These are phyloP conservation scores for Mamestra configurata DNA, from an alignment of 1,140 invertebrate genomes.

Conservation along the genomic window DNA sequence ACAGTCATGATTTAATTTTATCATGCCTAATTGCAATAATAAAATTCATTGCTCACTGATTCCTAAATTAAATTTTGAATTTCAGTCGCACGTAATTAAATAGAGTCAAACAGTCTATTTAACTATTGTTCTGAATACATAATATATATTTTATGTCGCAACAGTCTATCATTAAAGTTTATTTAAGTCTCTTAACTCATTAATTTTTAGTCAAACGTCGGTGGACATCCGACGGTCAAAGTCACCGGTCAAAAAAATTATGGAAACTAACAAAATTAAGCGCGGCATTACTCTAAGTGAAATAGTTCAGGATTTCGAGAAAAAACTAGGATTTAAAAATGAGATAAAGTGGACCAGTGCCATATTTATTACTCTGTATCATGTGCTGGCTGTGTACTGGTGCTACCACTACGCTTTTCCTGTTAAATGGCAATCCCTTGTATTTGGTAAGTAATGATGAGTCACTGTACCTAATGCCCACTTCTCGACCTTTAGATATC, in stretches of 20 bases:
- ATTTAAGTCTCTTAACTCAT: background rate
- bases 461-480: background rate
- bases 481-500: background rate
- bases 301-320: constrained; percentile 73
- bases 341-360: constrained; percentile 79
- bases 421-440: constrained; percentile 79
- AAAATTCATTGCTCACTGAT: background rate
- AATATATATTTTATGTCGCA: background rate
- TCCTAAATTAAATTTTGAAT: constrained; percentile 18
- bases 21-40: background rate
- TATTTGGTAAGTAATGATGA: constrained; percentile 72
- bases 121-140: constrained; percentile 18
- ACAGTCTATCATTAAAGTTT: background rate
- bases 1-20: constrained; percentile 23
- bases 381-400: constrained; percentile 77
- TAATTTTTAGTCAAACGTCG: background rate
- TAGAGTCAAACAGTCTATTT: constrained; percentile 1
- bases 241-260: constrained; percentile 41
- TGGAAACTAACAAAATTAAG: constrained; percentile 60
- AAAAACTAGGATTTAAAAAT: constrained; percentile 77
- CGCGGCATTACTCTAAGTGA: constrained; percentile 62
- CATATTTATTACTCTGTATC: constrained; percentile 74
- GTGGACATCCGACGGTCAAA: background rate
- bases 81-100: background rate
- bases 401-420: constrained; percentile 78